Evolutionary conservation across 1,140 invertebrate genomes (phyloP), one percentile per base, ranked within the genome.

Genomic region (Calosoma granatense): DNA sequence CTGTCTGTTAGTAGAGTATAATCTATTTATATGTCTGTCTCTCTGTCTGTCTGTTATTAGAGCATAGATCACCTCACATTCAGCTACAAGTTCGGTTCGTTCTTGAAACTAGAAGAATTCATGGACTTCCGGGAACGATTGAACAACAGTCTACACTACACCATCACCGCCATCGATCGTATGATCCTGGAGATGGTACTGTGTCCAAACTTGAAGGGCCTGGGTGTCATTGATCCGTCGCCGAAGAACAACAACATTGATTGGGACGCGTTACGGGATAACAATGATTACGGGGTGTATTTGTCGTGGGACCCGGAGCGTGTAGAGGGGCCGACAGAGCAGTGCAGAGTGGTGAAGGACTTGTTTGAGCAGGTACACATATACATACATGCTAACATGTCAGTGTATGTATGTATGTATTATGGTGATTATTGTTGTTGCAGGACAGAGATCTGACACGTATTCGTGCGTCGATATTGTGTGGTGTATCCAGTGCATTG

Each of bases 71-170:
- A 94, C 70, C 76, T 97, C 54, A 90, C 92, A 20, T 85, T 89
- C 66, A 90, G 90, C 1, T 97, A 96, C 72, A 94, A 94, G 68
- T 96, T 86, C 72, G 94, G 93, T 12, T 93, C 92, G 36, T 96
- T 96, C 75, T 81, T 86, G 54, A 94, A 95, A 78, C 84, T 97
- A 63, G 81, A 88, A 62, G 92, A 97, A 72, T 91, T 97, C 71
- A 82, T 92, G 57, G 84, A 90, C 64, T 90, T 94, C 66, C 80
- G 85, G 63, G 83, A 89, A 66, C 77, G 85, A 56, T 70, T 97
- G 26, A 84, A 88, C 58, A 84, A 87, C 65, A 95, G 93, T 56
- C 74, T 92, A 51, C 89, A 94, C 72, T 87, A 86, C 71, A 82
- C 84, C 6, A 76, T 80, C 58, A 82, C 85, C 15, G 85, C 82